phyloP scores from a whole-genome alignment of 2,797 vertebrate genomes.

The Falco columbarius region DNA sequence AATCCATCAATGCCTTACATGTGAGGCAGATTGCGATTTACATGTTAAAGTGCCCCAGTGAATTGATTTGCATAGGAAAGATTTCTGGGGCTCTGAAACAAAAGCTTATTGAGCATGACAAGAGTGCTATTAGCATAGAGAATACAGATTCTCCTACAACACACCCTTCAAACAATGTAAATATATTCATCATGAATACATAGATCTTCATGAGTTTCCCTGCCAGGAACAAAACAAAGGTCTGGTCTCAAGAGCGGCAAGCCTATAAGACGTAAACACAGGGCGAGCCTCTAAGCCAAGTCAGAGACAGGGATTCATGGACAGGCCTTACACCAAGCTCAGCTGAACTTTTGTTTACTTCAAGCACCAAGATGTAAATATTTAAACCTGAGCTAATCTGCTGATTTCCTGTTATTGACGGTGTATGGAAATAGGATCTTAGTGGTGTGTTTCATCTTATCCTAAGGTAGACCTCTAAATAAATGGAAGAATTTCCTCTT shows the following conservation, averaged over 20 bases:
- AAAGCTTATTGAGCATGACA: slow-evolving; percentile 66
- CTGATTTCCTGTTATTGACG: background rate
- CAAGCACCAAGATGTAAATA: background rate
- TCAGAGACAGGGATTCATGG: background rate
- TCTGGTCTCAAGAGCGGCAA: background rate
- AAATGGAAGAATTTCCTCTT: background rate
- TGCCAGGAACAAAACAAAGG: background rate
- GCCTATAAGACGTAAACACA: background rate
- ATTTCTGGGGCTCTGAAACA: slow-evolving; percentile 67
- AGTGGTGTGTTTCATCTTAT: background rate
- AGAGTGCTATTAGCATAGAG: slow-evolving; percentile 65
- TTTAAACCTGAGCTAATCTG: background rate
- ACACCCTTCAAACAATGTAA: slow-evolving; percentile 20
- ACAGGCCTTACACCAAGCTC: background rate
- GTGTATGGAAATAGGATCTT: background rate
- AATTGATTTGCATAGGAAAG: slow-evolving; percentile 78
- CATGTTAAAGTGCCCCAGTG: slow-evolving; percentile 73
- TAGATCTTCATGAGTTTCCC: slow-evolving; percentile 26
- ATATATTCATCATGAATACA: slow-evolving; percentile 50
- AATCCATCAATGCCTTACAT: slow-evolving; percentile 68
- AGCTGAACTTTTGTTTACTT: background rate
- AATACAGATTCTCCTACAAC: slow-evolving; percentile 41
- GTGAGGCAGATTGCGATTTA: slow-evolving; percentile 75
- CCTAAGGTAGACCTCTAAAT: background rate
- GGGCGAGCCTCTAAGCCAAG: background rate